These are phyloP conservation scores for Campoletis raptor DNA, from an alignment of 2,888 invertebrate species.

Conservation along the genomic window DNA sequence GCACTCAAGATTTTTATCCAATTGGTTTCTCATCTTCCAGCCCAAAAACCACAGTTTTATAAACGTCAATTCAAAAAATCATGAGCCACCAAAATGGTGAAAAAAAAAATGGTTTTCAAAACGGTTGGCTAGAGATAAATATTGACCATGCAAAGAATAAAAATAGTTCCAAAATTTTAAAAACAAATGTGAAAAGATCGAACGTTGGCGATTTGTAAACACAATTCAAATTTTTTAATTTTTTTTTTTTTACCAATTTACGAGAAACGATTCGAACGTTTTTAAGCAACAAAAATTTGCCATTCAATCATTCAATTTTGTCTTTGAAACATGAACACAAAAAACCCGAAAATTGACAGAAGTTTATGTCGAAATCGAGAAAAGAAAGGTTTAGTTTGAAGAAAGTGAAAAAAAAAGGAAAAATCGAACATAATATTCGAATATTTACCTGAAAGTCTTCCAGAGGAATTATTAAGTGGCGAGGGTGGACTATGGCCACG, in stretches of 20 bases:
- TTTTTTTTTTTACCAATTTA: too few species aligned
- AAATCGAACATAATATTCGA: background rate
- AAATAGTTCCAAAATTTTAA: background rate
- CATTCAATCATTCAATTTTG: too few species aligned
- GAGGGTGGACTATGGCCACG: constrained; percentile 79
- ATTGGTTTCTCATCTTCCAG: background rate
- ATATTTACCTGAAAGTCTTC: constrained; percentile 78
- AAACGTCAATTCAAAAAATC: too few species aligned
- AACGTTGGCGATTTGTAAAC: background rate
- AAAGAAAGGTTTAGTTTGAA: background rate
- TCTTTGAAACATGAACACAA: background rate
- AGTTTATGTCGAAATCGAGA: background rate
- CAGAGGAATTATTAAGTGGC: constrained; percentile 75
- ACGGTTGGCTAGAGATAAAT: background rate
- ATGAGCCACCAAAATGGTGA: too few species aligned
- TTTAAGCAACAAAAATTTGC: too few species aligned
- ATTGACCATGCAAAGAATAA: background rate
- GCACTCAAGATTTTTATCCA: background rate
- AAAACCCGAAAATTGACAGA: background rate
- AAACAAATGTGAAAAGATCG: background rate
- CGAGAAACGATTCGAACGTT: too few species aligned
- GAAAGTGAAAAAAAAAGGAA: background rate
- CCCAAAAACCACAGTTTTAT: background rate
- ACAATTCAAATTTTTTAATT: background rate
- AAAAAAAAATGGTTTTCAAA: too few species aligned